Conservation (phyloP, 2,113 vertebrate genomes). For the Andinoacara biseriatus region DNA sequence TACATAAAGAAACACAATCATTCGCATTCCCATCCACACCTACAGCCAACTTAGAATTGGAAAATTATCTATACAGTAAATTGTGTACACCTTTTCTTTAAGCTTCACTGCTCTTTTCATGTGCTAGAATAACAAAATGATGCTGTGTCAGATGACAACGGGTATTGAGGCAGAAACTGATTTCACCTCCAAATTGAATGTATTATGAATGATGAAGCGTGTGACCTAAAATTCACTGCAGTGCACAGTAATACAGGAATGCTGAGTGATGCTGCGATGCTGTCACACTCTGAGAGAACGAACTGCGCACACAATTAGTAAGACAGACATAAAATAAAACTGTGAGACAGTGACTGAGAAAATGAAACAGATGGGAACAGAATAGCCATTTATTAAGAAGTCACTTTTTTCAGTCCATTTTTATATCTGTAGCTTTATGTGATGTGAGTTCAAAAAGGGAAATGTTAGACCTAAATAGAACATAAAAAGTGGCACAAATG, state of each 20-base stretch:
- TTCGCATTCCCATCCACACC: background rate
- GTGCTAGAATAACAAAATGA: background rate
- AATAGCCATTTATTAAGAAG: background rate
- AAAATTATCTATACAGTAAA: background rate
- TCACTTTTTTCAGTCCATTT: background rate
- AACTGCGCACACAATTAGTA: slow-evolving; percentile 4
- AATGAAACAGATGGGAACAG: slow-evolving; percentile 1
- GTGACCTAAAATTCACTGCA: slow-evolving; percentile 66
- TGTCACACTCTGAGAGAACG: slow-evolving; percentile 6
- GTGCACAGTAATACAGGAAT: slow-evolving; percentile 40
- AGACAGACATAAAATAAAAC: background rate
- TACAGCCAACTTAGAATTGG: background rate
- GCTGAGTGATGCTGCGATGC: slow-evolving; percentile 56
- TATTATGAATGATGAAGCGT: slow-evolving; percentile 65
- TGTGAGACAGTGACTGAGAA: background rate
- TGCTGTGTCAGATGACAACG: slow-evolving; percentile 30
- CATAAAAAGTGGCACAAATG: slow-evolving; percentile 3
- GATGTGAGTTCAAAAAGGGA: background rate
- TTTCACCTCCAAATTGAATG: slow-evolving; percentile 55
- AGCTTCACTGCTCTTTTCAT: background rate
- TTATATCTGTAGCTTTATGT: background rate
- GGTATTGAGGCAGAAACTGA: slow-evolving; percentile 48
- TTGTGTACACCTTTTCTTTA: background rate
- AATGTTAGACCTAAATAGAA: background rate
- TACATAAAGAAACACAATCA: background rate